These are phyloP conservation scores for Oceanodroma leucorhoa DNA, from an alignment of 2,797 vertebrate genomes.

Conservation along the genomic window DNA sequence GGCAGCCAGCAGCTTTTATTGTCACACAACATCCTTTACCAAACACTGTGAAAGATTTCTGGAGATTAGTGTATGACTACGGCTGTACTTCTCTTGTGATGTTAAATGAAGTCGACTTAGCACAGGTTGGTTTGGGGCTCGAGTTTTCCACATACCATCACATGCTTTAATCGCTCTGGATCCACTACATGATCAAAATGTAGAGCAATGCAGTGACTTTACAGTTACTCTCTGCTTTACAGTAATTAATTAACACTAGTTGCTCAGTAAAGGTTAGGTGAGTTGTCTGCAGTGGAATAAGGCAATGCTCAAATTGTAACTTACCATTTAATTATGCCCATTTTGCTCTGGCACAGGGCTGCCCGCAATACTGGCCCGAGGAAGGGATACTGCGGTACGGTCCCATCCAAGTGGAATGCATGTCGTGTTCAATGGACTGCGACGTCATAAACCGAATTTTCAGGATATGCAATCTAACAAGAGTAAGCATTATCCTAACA, in stretches of 20 bases:
- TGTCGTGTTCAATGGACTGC: conserved; percentile 98
- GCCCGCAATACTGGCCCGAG: conserved; percentile 98
- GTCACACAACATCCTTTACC: conserved; percentile 97
- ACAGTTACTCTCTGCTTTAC: background rate
- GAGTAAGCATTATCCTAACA: conserved; percentile 78
- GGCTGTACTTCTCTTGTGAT: conserved; percentile 97
- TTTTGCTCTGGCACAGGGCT: conserved; percentile 81
- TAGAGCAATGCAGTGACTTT: background rate
- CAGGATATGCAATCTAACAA: conserved; percentile 97
- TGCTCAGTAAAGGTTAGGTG: background rate
- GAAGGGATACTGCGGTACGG: conserved; percentile 94
- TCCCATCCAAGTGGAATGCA: conserved; percentile 96
- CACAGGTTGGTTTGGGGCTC: conserved; percentile 82
- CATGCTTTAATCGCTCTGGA: background rate
- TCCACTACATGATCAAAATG: background rate
- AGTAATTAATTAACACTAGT: background rate
- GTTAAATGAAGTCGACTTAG: conserved; percentile 96
- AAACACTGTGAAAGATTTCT: conserved; percentile 98
- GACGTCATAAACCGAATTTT: conserved; percentile 96
- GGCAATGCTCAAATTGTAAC: background rate
- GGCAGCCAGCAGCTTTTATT: conserved; percentile 98
- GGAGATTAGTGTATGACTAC: conserved; percentile 98
- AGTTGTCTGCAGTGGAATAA: background rate
- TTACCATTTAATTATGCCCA: background rate
- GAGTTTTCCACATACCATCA: background rate